Base-by-base conservation (phyloP, 2,113 vertebrate genomes). In the Salvator merianae region DNA sequence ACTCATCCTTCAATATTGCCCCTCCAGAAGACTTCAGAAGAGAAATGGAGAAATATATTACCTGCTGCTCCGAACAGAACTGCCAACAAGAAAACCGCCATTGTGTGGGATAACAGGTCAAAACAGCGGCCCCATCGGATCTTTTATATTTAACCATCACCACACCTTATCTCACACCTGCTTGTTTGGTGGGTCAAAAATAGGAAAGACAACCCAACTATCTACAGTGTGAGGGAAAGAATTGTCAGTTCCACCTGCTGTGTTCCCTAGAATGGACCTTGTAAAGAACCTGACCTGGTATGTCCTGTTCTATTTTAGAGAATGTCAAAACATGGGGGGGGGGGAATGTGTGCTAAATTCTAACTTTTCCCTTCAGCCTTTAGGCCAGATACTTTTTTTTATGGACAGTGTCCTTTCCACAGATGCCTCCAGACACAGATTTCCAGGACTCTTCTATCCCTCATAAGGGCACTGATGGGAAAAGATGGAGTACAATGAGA, bases 121-220 rank as follows among this genome's bases (percentile, higher is more conserved):
- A 2, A 5, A 28, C 18, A 1, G 2, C 24, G n/a, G 18, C 30
- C 5, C 7, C 1, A 10, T 22, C 1, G 36, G 36, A 3, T 22
- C 26, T 2, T 75, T 83, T 83, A 83, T 83, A 74, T 32, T 3
- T 14, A 3, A 1, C 28, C 9, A 9, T n/a, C 10, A 3, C n/a
- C 70, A 9, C 9, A 5, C 14, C 55, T 82, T 24, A 82, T 73
- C 70, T n/a, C 7, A 59, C 69, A 72, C 36, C 53, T 43, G 55
- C n/a, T n/a, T 13, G 30, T 26, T 20, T 82, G 34, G 74, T 53
- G 34, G 55, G 38, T 53, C 38, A 1, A 43, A 82, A 72, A 63
- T 74, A 75, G 71, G 47, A 74, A 78, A 12, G 32, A 62, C 55
- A 73, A 63, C 36, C 36, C 28, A 28, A 7, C 9, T 63, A 74